Base-by-base conservation (phyloP, 2,113 vertebrate genomes). In the Nerophis lumbriciformis region DNA sequence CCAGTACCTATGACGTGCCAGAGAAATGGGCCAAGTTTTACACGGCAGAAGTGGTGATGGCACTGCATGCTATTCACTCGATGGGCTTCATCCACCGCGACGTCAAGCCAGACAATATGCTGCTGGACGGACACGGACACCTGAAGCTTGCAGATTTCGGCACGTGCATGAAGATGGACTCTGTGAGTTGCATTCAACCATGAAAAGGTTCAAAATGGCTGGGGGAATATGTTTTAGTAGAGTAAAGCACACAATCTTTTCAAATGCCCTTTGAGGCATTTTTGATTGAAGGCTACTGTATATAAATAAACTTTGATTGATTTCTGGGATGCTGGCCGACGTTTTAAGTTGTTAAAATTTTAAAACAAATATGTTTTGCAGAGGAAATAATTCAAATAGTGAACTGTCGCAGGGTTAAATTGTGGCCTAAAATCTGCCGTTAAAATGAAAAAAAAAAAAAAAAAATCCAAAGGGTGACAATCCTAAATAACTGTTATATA, bases 1-100 rank as follows among this genome's bases (percentile, higher is more conserved):
- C 98, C 91, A 98, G 97, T 90, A 99, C 97, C 75, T 99, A 99
- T 0, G 97, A 99, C 68, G 94, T 99, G 66, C 97, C 97, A 36
- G 97, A 99, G 82, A 98, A 96, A 70, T 99, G 97, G 97, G 97
- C 97, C 68, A 94, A 94, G 72, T 99, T 99, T 88, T 99, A 98
- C 64, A 98, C 97, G 14, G 96, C 97, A 0, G 94, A 99, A 85
- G 97, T 99, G 52, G 97, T 99, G 71, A 94, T 99, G 82, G 97
- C 97, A 59, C 90, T 99, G 76, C 93, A 99, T 56, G 96, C 96
- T 65, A 99, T 99, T 83, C 97, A 99, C 91, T 97, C 96, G 74
- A 95, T 99, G 96, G 95, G 95, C 72, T 92, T 98, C 87, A 98
- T 99, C 85, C 97, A 99, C 82, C 90, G 97, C 35, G 97, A 99